Evolutionary conservation across 2,888 invertebrate genomes (phyloP), one percentile per base, ranked within the genome.

Genomic region (Leptopilina myrica): DNA sequence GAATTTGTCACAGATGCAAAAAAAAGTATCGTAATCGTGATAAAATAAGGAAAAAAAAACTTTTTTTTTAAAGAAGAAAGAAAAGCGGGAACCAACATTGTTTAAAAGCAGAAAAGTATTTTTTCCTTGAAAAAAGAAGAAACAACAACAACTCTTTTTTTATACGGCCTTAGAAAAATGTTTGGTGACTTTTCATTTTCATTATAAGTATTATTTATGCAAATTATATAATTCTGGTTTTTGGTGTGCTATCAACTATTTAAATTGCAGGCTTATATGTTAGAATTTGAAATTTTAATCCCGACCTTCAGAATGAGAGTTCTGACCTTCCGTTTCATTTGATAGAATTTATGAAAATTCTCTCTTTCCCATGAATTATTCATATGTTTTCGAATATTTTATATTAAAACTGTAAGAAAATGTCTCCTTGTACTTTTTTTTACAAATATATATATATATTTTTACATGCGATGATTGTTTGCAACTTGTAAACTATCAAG

Each of bases 21-120:
- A 78, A 79, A 86, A 77, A 53, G 6, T 43, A 8, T 43, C 8
- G 43, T 43, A 43, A 43, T 43, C 43, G 43, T 43, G 43, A 43
- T 43, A 43, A 43, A 43, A 43, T 43, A 7, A 43, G 43, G 43
- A 43, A 43, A 43, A 43, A 6, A 43, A 1, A 20, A n/a, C 26
- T 3, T 33, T 33, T 43, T 43, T 43, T 43, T 43, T 7, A 43
- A 43, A 8, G 43, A 43, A 43, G 7, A 33, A 33, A 33, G 33
- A 33, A 33, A 33, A 3, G 5, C 33, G 33, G 33, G 3, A 33
- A 33, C 33, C 7, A 7, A 6, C 7, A 43, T 43, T 43, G 43
- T 43, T 43, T 43, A 43, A 43, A 43, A 43, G 43, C 7, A 43
- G 0, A 43, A 8, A 43, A 43, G 43, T 43, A 43, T 43, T 43